phyloP scores from a whole-genome alignment of 2,113 vertebrate genomes.

The Saimiri boliviensis region DNA sequence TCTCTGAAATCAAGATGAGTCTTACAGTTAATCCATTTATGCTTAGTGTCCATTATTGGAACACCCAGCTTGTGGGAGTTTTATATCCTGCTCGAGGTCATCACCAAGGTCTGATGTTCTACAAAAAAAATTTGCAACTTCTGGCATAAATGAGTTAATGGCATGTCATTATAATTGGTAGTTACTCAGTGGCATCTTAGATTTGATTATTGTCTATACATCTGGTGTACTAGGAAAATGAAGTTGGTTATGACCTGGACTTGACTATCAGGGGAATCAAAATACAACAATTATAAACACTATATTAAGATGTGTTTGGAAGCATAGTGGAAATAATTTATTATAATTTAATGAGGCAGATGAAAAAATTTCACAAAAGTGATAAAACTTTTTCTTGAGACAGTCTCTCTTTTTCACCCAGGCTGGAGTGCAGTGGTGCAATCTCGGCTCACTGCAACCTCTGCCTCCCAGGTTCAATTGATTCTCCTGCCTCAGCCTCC shows the following conservation, averaged over 20 bases:
- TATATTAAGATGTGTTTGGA: neutral
- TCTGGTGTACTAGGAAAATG: neutral
- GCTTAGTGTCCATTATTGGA: no score
- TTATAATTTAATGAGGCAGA: neutral
- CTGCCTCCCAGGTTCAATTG: no score
- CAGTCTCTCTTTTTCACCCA: no score
- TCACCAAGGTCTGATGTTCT: no score
- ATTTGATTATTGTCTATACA: neutral
- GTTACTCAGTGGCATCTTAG: neutral
- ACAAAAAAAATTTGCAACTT: no score
- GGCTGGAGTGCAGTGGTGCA: neutral
- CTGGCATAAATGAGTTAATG: no score
- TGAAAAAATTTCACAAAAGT: neutral
- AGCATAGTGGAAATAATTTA: neutral
- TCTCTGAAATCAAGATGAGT: constrained; percentile 60
- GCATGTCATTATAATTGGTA: neutral
- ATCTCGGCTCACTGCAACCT: no score
- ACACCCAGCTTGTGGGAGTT: no score
- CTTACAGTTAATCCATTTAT: neutral
- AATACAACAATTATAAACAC: neutral
- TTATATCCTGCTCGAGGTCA: no score
- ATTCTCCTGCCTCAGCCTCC: no score
- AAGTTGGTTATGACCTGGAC: neutral
- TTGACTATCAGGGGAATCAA: neutral
- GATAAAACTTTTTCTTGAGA: neutral